phyloP scores from a whole-genome alignment of 2,888 invertebrate species.

The Hyppa rectilinea region DNA sequence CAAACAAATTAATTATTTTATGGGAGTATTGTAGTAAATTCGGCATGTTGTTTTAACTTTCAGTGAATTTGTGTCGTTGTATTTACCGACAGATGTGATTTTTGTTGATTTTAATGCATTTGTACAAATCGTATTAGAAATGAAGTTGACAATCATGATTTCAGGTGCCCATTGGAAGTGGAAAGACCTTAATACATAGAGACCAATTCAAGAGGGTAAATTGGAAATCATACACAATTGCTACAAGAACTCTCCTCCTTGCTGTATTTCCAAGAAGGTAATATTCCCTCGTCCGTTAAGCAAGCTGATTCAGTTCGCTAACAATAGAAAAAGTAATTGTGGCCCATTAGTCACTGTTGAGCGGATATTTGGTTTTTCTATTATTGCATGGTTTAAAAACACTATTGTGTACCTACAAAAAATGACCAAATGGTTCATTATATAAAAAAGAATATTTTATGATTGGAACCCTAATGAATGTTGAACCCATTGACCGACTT shows the following conservation, averaged over 20 bases:
- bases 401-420: not conserved
- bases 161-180: slow-evolving; percentile 86
- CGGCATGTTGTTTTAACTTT: not conserved
- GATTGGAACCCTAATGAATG: not conserved
- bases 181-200: slow-evolving; percentile 83
- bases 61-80: not conserved
- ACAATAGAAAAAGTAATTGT: no score
- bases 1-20: slow-evolving; percentile 12
- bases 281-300: no score
- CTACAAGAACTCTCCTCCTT: slow-evolving; percentile 87
- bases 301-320: no score
- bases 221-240: slow-evolving; percentile 87
- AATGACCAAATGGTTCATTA: not conserved
- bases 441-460: not conserved
- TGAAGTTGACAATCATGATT: slow-evolving; percentile 42
- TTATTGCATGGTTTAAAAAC: not conserved
- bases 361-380: not conserved
- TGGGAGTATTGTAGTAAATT: not conserved
- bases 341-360: no score
- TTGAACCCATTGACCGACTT: not conserved
- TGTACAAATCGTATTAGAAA: slow-evolving; percentile 4
- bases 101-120: not conserved
- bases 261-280: slow-evolving; percentile 86
- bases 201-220: slow-evolving; percentile 84
- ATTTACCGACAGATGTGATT: not conserved